Evolutionary conservation across 2,113 vertebrate species (phyloP).

Genomic region (Chrysochloris asiatica): DNA sequence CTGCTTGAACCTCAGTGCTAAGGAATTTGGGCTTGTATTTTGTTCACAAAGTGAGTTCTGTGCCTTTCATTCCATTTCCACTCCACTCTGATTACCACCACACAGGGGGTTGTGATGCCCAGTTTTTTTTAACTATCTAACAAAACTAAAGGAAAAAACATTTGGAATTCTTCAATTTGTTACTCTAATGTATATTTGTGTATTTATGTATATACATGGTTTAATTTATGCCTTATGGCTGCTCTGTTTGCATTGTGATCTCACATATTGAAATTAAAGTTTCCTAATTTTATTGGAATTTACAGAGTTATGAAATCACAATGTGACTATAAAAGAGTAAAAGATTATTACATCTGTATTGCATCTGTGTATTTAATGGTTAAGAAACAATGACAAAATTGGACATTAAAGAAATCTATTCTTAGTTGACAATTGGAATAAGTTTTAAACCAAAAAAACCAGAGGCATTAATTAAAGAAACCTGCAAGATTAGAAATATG

Average conservation of each 20-base stretch:
- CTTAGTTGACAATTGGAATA: conserved; percentile 40
- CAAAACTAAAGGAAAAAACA: conserved; percentile 46
- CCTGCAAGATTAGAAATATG: conserved; percentile 37
- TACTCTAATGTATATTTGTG: conserved; percentile 39
- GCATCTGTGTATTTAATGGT: conserved; percentile 59
- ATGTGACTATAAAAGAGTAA: conserved; percentile 61
- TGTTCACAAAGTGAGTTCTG: conserved; percentile 8
- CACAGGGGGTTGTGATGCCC: neutral
- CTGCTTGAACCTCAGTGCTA: conserved; percentile 1
- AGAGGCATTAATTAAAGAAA: conserved; percentile 29
- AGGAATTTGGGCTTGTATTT: neutral
- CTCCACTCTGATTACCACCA: neutral
- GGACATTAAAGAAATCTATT: conserved; percentile 38
- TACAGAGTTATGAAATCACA: conserved; percentile 53
- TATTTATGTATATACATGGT: conserved; percentile 33
- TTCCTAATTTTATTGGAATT: conserved; percentile 67
- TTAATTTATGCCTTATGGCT: conserved; percentile 57
- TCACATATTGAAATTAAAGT: conserved; percentile 62
- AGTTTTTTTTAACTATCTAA: conserved; percentile 45
- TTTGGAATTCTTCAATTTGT: conserved; percentile 31
- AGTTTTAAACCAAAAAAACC: conserved; percentile 52
- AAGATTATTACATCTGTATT: conserved; percentile 66
- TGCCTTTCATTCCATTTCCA: neutral
- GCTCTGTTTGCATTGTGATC: conserved; percentile 54
- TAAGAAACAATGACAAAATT: conserved; percentile 62